Conservation (phyloP, 2,888 invertebrate genomes). For the Rotaria socialis region DNA sequence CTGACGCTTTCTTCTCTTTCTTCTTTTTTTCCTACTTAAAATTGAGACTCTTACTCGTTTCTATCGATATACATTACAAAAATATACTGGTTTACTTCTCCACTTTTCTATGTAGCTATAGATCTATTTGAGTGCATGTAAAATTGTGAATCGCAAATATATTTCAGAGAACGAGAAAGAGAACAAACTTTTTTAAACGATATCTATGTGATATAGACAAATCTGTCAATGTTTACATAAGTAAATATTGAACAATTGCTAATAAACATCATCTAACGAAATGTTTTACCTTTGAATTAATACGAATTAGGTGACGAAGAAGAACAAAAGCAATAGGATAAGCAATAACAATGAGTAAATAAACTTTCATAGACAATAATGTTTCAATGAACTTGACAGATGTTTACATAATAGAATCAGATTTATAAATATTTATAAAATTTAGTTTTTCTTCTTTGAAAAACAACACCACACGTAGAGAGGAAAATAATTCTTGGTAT, state of each 20-base stretch:
- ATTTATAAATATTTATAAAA: background rate
- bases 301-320: background rate
- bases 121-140: background rate
- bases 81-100: background rate
- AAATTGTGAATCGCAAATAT: background rate
- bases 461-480: background rate
- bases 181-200: background rate
- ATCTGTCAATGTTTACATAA: slow-evolving; percentile 16
- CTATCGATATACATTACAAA: background rate
- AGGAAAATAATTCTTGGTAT: background rate
- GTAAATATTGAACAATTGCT: slow-evolving; percentile 17
- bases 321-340: background rate
- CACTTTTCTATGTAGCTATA: background rate
- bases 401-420: background rate
- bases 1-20: background rate
- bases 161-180: background rate
- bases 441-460: background rate
- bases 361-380: background rate
- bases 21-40: background rate
- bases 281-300: background rate
- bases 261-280: slow-evolving; percentile 12
- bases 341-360: background rate
- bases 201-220: background rate
- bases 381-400: background rate
- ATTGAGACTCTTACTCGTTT: background rate